Base-by-base conservation (phyloP, 2,888 invertebrate genomes). In the Hirtodrosophila confusa region DNA sequence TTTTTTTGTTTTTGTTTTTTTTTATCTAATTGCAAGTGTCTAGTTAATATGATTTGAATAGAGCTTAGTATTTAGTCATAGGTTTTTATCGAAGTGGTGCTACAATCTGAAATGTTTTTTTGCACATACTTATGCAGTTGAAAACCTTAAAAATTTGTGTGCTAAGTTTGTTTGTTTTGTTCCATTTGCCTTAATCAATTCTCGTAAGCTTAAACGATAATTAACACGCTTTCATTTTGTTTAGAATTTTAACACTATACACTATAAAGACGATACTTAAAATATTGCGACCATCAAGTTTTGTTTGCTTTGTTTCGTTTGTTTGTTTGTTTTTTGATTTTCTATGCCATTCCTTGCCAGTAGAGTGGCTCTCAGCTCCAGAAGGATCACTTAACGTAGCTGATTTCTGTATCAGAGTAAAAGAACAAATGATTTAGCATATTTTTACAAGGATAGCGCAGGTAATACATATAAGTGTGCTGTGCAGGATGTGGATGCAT, bases 221-320 rank as follows among this genome's bases (percentile, higher is more conserved):
- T 83, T 80, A 88, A 88, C 87, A 84, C 65, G 67, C 62, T 70
- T 64, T 45, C 50, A 31, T 12, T 58, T 64, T 72, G 58, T 70
- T 83, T 72, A 62, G 66, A 85, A 65, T 65, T 74, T 87, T 84
- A 87, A 88, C 88, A 88, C 88, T 89, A 88, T 84, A 88, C 88
- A 83, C 88, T 87, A 83, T 80, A 71, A 88, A 82, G 78, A 87
- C 56, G 88, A 63, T 88, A 67, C 89, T 83, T 88, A 88, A 88
- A 78, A 71, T 83, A 83, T 84, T 89, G 88, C 89, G 88, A 88
- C 89, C 88, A 86, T 89, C 73, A 76, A 76, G 61, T 78, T 79
- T 71, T 78, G 68, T 69, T 70, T 78, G 55, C 45, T 17, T 73
- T 85, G 71, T 73, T 75, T 65, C 65, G 63, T 77, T 80, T 79